Conservation (phyloP, 2,113 vertebrate species). For the Microcebus ravelobensis region DNA sequence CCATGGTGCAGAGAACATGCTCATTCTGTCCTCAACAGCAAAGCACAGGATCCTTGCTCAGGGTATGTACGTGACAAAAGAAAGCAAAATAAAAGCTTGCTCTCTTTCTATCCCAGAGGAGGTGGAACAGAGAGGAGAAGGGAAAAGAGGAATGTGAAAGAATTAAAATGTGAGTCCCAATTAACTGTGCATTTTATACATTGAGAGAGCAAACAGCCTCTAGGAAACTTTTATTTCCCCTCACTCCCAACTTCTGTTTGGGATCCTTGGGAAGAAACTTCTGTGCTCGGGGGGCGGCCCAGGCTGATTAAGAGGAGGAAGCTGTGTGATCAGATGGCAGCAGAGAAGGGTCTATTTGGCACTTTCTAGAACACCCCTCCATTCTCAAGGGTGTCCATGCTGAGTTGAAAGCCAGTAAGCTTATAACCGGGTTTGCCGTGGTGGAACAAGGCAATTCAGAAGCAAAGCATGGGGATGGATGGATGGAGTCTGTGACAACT, state of each 20-base stretch:
- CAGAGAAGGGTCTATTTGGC: background rate
- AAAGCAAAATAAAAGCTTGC: background rate
- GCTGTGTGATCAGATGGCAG: background rate
- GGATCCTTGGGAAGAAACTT: background rate
- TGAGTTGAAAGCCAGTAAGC: background rate
- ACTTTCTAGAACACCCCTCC: background rate
- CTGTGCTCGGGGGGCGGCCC: background rate
- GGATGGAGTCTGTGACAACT: background rate
- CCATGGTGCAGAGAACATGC: background rate
- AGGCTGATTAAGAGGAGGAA: background rate
- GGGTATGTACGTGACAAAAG: background rate
- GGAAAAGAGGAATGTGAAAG: background rate
- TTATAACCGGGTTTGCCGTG: background rate
- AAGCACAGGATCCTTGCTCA: background rate
- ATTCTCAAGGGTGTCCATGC: background rate
- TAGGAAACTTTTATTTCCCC: background rate
- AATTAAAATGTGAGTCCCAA: background rate
- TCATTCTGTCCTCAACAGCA: background rate
- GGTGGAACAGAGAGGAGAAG: background rate
- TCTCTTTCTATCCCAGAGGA: background rate
- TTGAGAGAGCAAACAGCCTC: background rate
- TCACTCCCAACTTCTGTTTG: background rate
- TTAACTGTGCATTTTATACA: background rate
- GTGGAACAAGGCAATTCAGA: background rate
- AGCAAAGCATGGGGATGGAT: background rate